phyloP scores from a whole-genome alignment of 2,113 vertebrate species.

The Paralichthys olivaceus region DNA sequence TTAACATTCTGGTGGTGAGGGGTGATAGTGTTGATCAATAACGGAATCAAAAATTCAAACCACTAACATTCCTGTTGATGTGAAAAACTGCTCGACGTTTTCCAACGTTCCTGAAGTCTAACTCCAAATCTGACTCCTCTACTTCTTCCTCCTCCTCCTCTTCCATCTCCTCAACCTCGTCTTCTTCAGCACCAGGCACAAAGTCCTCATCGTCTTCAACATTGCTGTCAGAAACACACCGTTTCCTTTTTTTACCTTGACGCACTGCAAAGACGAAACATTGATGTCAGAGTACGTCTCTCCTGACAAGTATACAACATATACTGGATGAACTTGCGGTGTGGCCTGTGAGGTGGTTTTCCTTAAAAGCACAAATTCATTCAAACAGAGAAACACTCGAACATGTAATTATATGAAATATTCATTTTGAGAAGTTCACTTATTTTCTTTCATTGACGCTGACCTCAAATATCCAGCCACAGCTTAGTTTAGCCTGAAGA shows the following conservation, averaged over 20 bases:
- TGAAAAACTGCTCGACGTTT: background rate
- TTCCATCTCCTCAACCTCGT: constrained; percentile 78
- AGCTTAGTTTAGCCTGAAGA: too few relatives aligned
- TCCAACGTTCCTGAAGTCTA: background rate
- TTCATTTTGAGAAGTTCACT: too few relatives aligned
- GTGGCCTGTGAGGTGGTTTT: too few relatives aligned
- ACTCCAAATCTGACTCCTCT: constrained; percentile 34
- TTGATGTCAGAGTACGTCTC: background rate
- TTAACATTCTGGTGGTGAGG: too few relatives aligned
- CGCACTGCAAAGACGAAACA: constrained; percentile 11
- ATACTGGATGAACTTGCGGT: too few relatives aligned
- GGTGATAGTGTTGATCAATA: background rate
- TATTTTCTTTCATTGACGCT: too few relatives aligned
- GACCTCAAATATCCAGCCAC: too few relatives aligned
- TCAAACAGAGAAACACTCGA: too few relatives aligned
- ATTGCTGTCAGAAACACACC: constrained; percentile 26
- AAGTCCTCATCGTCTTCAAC: constrained; percentile 85
- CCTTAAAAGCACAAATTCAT: too few relatives aligned
- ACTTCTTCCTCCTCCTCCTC: constrained; percentile 67
- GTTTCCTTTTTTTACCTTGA: constrained; percentile 72
- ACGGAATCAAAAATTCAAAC: too few relatives aligned
- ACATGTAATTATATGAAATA: too few relatives aligned
- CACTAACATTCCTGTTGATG: constrained; percentile 20
- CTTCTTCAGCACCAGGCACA: constrained; percentile 73
- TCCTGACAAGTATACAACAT: too few relatives aligned